Evolutionary conservation across 2,888 invertebrate genomes (phyloP), one percentile per base, ranked within the genome.

Genomic region (Acleris cristana): DNA sequence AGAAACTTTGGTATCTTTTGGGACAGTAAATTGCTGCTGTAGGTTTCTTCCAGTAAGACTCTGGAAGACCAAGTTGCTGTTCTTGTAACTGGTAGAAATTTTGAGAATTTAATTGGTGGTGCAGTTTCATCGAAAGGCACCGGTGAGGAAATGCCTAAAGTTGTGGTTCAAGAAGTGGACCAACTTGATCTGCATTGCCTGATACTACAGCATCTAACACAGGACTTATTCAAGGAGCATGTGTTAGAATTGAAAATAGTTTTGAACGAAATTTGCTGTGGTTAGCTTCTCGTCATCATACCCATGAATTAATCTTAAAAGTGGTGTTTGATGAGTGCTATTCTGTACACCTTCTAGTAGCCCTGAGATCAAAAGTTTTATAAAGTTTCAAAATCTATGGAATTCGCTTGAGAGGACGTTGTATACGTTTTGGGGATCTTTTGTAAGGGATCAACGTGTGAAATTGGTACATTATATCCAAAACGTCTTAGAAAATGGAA

Each of bases 131-230:
- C 45, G 23, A 44, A 23, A 48, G 45, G 45, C n/a, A 58, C 26
- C 45, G 48, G 45, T 45, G 45, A 57, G 44, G 44, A 23, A 57
- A 57, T 40, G 57, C 23, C 57, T 16, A 55, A 45, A 23, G 34
- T 34, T 16, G 55, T 49, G 4, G 51, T 57, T 51, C 51, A 57
- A 51, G 34, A 34, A 12, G 34, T 34, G 34, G 34, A 10, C 34
- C 34, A 12, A 34, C 12, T 52, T 57, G 16, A 44, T 21, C 18
- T 55, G 21, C 55, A 30, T 19, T 18, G 48, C 21, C 48, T 56
- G 56, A 64, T 48, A 56, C 64, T 23, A 64, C 64, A 12, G 55
- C 56, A 51, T 56, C 56, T 30, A 64, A 56, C 19, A 56, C 64
- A 64, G 48, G 56, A 30, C 48, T 64, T 8, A 57, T 57, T 57